Conservation (phyloP, 2,888 invertebrate genomes). For the Thera obeliscata region DNA sequence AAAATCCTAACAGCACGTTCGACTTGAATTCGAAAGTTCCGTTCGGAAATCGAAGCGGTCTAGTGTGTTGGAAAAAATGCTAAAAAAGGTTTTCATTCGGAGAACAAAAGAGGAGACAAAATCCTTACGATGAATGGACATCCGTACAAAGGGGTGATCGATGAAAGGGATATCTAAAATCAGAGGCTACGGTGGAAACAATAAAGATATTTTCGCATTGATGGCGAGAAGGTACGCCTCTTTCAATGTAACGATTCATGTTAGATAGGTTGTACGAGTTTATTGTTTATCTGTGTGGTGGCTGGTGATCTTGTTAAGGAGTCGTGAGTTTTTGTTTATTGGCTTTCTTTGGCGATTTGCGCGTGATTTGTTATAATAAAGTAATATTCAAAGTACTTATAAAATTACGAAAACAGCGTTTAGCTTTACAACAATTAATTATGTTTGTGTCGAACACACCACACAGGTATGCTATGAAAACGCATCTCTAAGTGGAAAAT, state of each 20-base stretch:
- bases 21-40: constrained; percentile 57
- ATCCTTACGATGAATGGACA: constrained; percentile 55
- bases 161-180: constrained; percentile 59
- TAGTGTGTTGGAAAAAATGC: constrained; percentile 49
- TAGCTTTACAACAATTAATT: no score
- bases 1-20: constrained; percentile 31
- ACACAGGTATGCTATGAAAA: no score
- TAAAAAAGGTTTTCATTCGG: constrained; percentile 54
- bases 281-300: constrained; percentile 21
- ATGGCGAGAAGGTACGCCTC: constrained; percentile 38
- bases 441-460: no score
- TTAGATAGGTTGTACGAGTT: constrained; percentile 21
- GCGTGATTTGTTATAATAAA: constrained; percentile 1
- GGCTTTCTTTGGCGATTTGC: neutral
- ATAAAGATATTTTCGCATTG: constrained; percentile 54
- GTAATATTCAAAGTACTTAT: no score
- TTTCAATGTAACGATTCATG: constrained; percentile 32
- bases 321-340: constrained; percentile 4
- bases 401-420: no score
- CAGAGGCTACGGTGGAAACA: constrained; percentile 50
- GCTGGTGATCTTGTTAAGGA: constrained; percentile 17
- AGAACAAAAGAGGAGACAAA: constrained; percentile 61
- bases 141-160: constrained; percentile 53
- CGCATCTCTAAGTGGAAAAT: no score
- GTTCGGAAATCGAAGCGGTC: constrained; percentile 50